A percentile compares a stretch with the other conserved stretches of the same genome.
Conservation (phyloP, 2,888 invertebrate species). For the Cotesia congregata region DNA sequence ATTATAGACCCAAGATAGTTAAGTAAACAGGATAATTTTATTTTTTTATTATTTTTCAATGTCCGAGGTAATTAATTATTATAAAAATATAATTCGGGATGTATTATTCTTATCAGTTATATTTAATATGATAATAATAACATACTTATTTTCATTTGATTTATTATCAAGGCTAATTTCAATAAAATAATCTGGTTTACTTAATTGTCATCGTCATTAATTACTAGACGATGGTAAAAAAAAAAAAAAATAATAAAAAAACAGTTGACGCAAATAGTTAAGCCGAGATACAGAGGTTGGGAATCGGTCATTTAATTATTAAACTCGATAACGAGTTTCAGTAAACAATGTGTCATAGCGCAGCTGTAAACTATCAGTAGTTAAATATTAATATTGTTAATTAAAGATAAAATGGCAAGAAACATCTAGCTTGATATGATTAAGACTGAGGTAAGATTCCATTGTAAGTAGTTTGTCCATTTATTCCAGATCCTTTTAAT, state of each 20-base stretch:
- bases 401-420: not conserved
- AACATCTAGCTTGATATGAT: too few species aligned
- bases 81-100: not conserved
- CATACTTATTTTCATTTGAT: not conserved
- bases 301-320: slow-evolving; percentile 8
- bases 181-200: slow-evolving; percentile 9
- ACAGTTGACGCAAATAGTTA: not conserved
- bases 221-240: not conserved
- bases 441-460: too few species aligned
- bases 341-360: not conserved
- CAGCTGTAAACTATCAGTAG: not conserved
- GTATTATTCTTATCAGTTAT: not conserved
- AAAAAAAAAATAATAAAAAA: slow-evolving; percentile 6
- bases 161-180: not conserved
- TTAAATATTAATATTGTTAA: not conserved
- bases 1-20: not conserved
- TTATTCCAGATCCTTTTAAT: too few species aligned
- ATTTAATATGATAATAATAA: not conserved
- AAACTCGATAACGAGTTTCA: not conserved
- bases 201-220: not conserved
- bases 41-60: too few species aligned
- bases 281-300: not conserved
- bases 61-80: not conserved
- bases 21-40: too few species aligned
- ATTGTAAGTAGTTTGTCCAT: too few species aligned